Base-by-base conservation (phyloP, 2,888 invertebrate species). In the Archips xylosteana region DNA sequence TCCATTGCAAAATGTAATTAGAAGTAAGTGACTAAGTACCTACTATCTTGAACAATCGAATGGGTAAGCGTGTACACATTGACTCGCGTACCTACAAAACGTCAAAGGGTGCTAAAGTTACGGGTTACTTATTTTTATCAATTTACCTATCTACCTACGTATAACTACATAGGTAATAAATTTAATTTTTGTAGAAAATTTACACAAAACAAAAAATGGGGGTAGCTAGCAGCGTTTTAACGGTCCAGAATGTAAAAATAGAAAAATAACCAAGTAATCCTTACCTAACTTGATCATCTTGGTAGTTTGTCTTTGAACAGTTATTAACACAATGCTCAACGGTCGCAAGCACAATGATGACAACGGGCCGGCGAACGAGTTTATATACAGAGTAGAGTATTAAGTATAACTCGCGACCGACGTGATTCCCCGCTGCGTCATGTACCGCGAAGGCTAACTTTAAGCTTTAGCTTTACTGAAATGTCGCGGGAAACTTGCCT, bases 401-500 rank as follows among this genome's bases (percentile, higher is more conserved):
- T 70, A 23, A 23, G 23, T 23, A 70, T 54, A 3, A 13, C 4
- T 60, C 32, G 13, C 12, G 45, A 9, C 2, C 70, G 13, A 32
- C 64, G 70, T 71, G 64, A 47, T 59, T 71, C 70, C 70, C 70
- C 59, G 64, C 12, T 62, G 70, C 70, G 70, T 71, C 70, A 71
- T 61, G 47, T 5, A n/a, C 23, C 13, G 68, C 42, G 61, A 69
- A 36, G 63, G 42, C 49, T 54, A 34, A 57, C 15, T 59, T 59
- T 47, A 32, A n/a, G n/a, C 34, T 54, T 12, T 45, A 71, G 70
- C 70, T 70, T 15, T 23, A 57, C 64, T 64, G 23, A 57, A 64
- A 70, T 32, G 42, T 12, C 70, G 57, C 32, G 57, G 70, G 63
- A 57, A 23, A 51, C 15, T 49, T 49, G n/a, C 47, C n/a, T 49